These are phyloP conservation scores for Anser cygnoides DNA, from an alignment of 2,113 vertebrate genomes.

Conservation along the genomic window DNA sequence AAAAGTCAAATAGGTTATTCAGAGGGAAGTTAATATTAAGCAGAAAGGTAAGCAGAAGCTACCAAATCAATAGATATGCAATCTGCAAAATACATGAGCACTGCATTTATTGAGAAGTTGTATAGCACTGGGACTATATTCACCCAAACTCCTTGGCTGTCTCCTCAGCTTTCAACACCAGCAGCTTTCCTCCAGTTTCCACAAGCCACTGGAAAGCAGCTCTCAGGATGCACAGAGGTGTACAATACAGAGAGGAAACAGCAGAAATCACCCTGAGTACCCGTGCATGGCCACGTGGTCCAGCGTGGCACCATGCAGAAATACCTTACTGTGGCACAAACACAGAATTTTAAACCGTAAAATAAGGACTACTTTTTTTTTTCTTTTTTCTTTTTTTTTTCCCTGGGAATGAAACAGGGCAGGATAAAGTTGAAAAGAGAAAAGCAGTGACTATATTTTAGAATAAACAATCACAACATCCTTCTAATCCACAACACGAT, in stretches of 20 bases:
- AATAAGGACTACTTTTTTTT: background rate
- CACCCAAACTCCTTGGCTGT: background rate
- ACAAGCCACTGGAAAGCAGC: background rate
- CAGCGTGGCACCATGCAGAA: background rate
- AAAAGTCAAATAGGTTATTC: background rate
- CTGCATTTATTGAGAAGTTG: background rate
- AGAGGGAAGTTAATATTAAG: background rate
- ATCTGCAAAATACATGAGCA: fast-evolving
- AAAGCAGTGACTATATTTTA: background rate
- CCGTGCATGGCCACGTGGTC: fast-evolving
- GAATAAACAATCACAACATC: background rate
- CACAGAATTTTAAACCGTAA: background rate
- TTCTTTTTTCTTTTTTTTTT: background rate
- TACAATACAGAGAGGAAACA: background rate
- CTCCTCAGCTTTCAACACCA: background rate
- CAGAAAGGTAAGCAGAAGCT: background rate
- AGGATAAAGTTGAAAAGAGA: background rate
- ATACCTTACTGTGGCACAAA: background rate
- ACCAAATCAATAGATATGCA: background rate
- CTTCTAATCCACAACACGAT: background rate
- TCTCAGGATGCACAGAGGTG: background rate
- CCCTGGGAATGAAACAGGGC: fast-evolving
- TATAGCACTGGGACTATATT: background rate
- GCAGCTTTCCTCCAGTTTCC: background rate
- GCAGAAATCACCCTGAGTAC: background rate